Percentiles rank a stretch among this genome's conserved stretches.
phyloP scores from a whole-genome alignment of 2,113 vertebrate genomes.

The Xiphophorus hellerii region DNA sequence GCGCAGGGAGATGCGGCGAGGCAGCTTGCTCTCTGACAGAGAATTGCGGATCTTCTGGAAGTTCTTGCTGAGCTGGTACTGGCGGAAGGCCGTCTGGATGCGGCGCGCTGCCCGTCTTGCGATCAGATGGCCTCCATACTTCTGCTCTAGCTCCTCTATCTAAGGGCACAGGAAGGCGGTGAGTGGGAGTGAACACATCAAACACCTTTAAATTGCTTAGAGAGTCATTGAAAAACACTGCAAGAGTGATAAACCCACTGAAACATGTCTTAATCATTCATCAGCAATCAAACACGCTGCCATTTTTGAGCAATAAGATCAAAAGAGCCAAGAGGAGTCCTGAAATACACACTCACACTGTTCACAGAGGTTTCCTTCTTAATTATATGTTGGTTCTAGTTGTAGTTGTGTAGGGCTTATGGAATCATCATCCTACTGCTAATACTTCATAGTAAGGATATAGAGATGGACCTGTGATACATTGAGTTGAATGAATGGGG shows the following conservation, averaged over 20 bases:
- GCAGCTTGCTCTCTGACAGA: conserved; percentile 93
- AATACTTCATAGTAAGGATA: conserved; percentile 35
- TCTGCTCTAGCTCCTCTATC: conserved; percentile 99
- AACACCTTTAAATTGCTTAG: conserved; percentile 41
- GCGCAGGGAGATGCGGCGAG: conserved; percentile 93
- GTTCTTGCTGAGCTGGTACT: conserved; percentile 99
- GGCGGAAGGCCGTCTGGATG: conserved; percentile 97
- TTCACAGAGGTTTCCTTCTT: conserved; percentile 28
- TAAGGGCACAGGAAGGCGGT: conserved; percentile 55
- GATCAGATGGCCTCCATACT: conserved; percentile 95
- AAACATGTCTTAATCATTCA: conserved; percentile 45
- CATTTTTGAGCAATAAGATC: conserved; percentile 39
- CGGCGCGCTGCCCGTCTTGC: conserved; percentile 94
- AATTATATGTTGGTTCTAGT: conserved; percentile 34
- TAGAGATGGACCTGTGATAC: conserved; percentile 58
- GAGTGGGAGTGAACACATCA: conserved; percentile 32
- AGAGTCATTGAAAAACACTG: conserved; percentile 22
- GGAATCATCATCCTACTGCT: conserved; percentile 53
- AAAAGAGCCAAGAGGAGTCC: conserved; percentile 19
- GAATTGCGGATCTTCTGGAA: conserved; percentile 99
- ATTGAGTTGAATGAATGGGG: conserved; percentile 42
- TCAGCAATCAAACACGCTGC: conserved; percentile 29
- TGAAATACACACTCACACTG: conserved; percentile 22
- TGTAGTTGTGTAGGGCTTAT: conserved; percentile 23
- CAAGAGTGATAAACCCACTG: conserved; percentile 27